Percentiles rank a stretch among this genome's conserved stretches.
phyloP scores from a whole-genome alignment of 2,797 vertebrate species.

The Rallus crepitans region DNA sequence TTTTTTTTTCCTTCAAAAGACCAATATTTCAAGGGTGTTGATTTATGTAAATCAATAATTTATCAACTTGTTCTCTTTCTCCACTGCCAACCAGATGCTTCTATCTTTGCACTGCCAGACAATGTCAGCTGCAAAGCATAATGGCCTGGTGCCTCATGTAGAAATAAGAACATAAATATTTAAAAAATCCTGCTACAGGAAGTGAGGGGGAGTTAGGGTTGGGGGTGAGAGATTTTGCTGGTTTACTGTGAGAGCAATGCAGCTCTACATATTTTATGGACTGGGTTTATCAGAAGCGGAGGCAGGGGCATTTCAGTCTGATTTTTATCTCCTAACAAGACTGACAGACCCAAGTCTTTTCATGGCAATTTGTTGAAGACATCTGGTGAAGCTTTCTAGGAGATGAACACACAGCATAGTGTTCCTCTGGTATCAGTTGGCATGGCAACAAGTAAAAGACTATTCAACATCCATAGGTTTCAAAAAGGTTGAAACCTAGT shows the following conservation, averaged over 20 bases:
- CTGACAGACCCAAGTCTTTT: constrained; percentile 92
- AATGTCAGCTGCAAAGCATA: constrained; percentile 89
- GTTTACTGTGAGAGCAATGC: constrained; percentile 71
- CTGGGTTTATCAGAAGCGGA: constrained; percentile 80
- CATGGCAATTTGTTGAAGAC: constrained; percentile 98
- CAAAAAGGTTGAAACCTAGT: constrained; percentile 94
- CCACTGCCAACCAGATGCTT: constrained; percentile 89
- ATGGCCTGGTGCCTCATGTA: constrained; percentile 85
- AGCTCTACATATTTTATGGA: constrained; percentile 85
- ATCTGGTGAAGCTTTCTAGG: constrained; percentile 96
- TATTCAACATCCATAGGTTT: constrained; percentile 93
- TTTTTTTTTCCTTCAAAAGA: constrained; percentile 65
- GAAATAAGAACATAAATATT: constrained; percentile 93
- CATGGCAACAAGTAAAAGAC: constrained; percentile 97
- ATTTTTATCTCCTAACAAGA: constrained; percentile 95
- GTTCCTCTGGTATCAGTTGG: constrained; percentile 94
- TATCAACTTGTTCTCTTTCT: constrained; percentile 84
- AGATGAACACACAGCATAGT: constrained; percentile 88
- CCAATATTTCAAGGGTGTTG: constrained; percentile 87
- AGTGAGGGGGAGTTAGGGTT: constrained; percentile 66
- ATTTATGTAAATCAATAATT: constrained; percentile 95
- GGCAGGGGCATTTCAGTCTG: constrained; percentile 84
- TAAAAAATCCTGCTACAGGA: constrained; percentile 85
- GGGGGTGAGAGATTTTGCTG: constrained; percentile 75
- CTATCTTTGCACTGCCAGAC: constrained; percentile 80